phyloP scores from a whole-genome alignment of 2,113 vertebrate genomes.

The Calypte anna region DNA sequence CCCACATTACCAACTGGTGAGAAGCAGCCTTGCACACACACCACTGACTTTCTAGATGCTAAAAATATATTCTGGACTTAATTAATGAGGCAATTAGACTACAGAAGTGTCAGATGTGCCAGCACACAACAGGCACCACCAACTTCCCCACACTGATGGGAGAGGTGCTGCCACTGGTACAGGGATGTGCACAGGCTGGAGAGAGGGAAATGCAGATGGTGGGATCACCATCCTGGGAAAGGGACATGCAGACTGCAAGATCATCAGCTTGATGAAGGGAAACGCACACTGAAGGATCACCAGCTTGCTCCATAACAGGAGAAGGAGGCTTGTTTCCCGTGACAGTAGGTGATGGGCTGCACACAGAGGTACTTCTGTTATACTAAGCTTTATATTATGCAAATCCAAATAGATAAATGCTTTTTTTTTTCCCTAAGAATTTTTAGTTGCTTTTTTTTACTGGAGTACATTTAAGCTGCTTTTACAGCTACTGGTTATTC shows the following conservation, averaged over 20 bases:
- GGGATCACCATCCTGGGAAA: too few relatives aligned
- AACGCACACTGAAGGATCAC: fast-evolving
- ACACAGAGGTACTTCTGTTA: background rate
- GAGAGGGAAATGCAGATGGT: too few relatives aligned
- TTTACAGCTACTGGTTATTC: background rate
- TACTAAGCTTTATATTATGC: background rate
- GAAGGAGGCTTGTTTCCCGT: background rate
- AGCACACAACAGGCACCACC: background rate
- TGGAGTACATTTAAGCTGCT: background rate
- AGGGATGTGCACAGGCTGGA: background rate
- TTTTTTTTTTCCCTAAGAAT: background rate
- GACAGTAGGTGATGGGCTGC: background rate
- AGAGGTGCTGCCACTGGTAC: fast-evolving
- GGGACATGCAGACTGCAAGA: too few relatives aligned
- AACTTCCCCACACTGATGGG: fast-evolving
- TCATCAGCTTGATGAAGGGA: too few relatives aligned
- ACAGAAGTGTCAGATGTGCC: background rate
- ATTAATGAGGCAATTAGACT: background rate
- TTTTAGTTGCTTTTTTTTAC: background rate
- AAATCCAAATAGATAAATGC: background rate
- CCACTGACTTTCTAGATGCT: background rate
- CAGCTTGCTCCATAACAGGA: background rate
- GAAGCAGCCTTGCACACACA: background rate
- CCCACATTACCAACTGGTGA: fast-evolving
- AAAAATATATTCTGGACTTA: background rate